Evolutionary conservation across 1,140 invertebrate species (phyloP).

Genomic region (Neuroterus valhalla): DNA sequence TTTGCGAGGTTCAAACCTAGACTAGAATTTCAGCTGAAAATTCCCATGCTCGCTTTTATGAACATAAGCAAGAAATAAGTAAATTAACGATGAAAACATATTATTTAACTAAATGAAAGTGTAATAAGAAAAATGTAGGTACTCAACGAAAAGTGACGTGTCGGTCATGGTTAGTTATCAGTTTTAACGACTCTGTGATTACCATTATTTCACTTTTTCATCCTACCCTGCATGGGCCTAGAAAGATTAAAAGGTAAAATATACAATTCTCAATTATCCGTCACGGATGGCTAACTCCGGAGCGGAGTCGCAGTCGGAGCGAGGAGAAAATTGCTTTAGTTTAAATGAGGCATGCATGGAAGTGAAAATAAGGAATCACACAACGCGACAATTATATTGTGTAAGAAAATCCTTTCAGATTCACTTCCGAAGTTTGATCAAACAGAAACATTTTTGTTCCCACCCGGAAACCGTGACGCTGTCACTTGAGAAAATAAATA

Average conservation of each 20-base stretch:
- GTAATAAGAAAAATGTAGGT: slow-evolving; percentile 18
- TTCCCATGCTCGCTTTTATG: not conserved
- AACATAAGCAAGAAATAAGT: not conserved
- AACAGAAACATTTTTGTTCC: not conserved
- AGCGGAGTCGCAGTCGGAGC: slow-evolving; percentile 33
- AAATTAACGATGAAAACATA: not conserved
- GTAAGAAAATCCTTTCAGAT: slow-evolving; percentile 47
- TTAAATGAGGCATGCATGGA: slow-evolving; percentile 58
- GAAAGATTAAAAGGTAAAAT: slow-evolving; percentile 39
- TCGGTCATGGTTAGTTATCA: slow-evolving; percentile 34
- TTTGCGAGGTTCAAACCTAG: too few relatives aligned
- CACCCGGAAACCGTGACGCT: too few relatives aligned
- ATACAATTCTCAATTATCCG: slow-evolving; percentile 53
- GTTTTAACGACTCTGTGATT: slow-evolving; percentile 14
- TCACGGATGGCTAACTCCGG: slow-evolving; percentile 55
- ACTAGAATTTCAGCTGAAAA: not conserved
- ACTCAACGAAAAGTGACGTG: not conserved
- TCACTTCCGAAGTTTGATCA: slow-evolving; percentile 46
- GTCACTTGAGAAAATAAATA: too few relatives aligned
- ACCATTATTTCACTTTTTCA: slow-evolving; percentile 25
- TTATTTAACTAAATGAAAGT: slow-evolving; percentile 34
- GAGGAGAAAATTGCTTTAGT: slow-evolving; percentile 60
- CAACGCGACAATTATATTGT: slow-evolving; percentile 51
- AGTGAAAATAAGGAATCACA: slow-evolving; percentile 60
- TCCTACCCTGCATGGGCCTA: slow-evolving; percentile 24